Evolutionary conservation across 2,888 invertebrate genomes (phyloP), one percentile per base, ranked within the genome.

Genomic region (Scrobipalpa costella): DNA sequence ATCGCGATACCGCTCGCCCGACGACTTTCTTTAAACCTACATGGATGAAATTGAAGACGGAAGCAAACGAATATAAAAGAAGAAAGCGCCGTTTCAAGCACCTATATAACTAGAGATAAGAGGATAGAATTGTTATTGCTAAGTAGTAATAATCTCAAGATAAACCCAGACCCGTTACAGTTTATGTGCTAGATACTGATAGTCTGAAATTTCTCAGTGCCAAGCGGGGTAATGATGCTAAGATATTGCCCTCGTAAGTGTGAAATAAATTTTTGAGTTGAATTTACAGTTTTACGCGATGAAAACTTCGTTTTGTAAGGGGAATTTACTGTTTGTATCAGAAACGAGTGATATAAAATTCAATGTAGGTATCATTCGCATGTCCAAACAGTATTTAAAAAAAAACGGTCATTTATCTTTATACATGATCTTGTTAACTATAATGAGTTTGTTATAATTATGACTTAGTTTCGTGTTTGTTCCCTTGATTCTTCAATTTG

Each of bases 1-100:
- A 47, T 9, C 44, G 61, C 47, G 55, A 61, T 61, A 57, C 40
- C 44, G 57, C 49, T 27, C 13, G n/a, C n/a, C 8, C 21, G 11
- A 49, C 63, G 60, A 55, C 65, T 65, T 65, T 65, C 65, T 57
- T 65, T 40, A 44, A 38, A 62, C 63, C 8, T 63, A 64, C 58
- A 61, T 57, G 63, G 65, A 49, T 65, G 65, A 65, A 63, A 64
- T 52, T 50, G 65, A 63, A 65, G 63, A 58, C 61, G 61, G 65
- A 66, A 66, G 61, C 27, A 63, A 66, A 27, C 5, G 17, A 21
- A 50, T 57, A 60, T 63, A n/a, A 62, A 52, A 57, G 13, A 36
- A 63, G 7, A 15, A 47, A 60, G 11, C 27, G 49, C 60, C 17
- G 15, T 49, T 60, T 15, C 60, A 8, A 59, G 44, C 38, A 1